Evolutionary conservation across 2,888 invertebrate species (phyloP).

Genomic region (Dasypogon diadema): DNA sequence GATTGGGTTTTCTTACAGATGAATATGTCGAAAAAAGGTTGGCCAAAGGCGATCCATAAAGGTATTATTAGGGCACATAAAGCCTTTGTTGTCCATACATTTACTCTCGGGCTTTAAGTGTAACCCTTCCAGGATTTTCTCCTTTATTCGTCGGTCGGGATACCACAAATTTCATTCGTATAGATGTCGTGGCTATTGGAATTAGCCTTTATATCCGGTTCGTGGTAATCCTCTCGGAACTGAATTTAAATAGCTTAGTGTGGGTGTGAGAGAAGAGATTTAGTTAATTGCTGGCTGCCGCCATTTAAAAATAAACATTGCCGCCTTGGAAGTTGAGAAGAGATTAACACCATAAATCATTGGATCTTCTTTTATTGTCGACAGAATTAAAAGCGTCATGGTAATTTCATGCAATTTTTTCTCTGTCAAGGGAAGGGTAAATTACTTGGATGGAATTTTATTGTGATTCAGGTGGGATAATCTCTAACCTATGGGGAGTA

Average conservation of each 20-base stretch:
- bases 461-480: too few species aligned
- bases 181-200: not conserved
- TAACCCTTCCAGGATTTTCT: not conserved
- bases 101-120: constrained; percentile 10
- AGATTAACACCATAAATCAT: constrained; percentile 30
- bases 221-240: not conserved
- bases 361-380: constrained; percentile 1
- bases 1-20: constrained; percentile 39
- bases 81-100: constrained; percentile 19
- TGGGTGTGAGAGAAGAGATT: constrained; percentile 1
- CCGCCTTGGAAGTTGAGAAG: not conserved
- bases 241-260: constrained; percentile 11
- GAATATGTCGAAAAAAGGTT: not conserved
- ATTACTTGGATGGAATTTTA: too few species aligned
- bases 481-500: too few species aligned
- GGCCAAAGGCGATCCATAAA: not conserved
- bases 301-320: constrained; percentile 7
- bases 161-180: constrained; percentile 11
- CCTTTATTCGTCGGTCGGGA: not conserved
- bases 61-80: not conserved
- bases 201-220: constrained; percentile 21
- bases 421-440: too few species aligned
- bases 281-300: constrained; percentile 1
- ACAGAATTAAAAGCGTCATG: too few species aligned
- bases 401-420: too few species aligned